Evolutionary conservation across 2,113 vertebrate genomes (phyloP).

Genomic region (Leucoraja erinaceus): DNA sequence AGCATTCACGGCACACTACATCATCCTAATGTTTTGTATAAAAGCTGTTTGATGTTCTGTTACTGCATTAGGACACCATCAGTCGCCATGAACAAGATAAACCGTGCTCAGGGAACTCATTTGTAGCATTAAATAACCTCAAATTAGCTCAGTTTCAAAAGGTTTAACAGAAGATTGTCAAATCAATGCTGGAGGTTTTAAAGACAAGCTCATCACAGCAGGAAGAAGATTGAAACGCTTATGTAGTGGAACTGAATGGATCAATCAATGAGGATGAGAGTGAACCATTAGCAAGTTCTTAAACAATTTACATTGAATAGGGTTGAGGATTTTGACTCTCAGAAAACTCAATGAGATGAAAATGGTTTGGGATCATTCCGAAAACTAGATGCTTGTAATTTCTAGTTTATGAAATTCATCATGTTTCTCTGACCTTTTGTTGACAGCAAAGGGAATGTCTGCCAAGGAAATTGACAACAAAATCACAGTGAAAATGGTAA

Average conservation of each 20-base stretch:
- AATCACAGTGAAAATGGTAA: neutral
- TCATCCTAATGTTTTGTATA: neutral
- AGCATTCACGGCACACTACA: neutral
- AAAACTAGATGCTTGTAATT: neutral
- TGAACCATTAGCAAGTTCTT: neutral
- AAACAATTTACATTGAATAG: neutral
- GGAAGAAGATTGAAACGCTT: neutral
- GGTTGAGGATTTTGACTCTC: neutral
- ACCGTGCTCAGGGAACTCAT: neutral
- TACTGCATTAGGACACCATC: neutral
- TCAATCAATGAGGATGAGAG: neutral
- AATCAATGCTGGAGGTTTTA: neutral
- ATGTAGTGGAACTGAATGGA: constrained; percentile 28
- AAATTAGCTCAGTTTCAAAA: neutral
- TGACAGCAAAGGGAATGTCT: neutral
- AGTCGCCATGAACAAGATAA: neutral
- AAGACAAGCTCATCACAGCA: constrained; percentile 1
- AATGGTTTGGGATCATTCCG: neutral
- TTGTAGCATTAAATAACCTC: neutral
- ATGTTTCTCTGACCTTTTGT: neutral
- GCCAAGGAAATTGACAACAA: neutral
- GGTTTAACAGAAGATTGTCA: constrained; percentile 14
- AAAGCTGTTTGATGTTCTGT: neutral
- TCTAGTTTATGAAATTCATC: neutral
- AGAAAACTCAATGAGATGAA: neutral